Evolutionary conservation across 2,888 invertebrate species (phyloP).

Genomic region (Drosophila lacicola): DNA sequence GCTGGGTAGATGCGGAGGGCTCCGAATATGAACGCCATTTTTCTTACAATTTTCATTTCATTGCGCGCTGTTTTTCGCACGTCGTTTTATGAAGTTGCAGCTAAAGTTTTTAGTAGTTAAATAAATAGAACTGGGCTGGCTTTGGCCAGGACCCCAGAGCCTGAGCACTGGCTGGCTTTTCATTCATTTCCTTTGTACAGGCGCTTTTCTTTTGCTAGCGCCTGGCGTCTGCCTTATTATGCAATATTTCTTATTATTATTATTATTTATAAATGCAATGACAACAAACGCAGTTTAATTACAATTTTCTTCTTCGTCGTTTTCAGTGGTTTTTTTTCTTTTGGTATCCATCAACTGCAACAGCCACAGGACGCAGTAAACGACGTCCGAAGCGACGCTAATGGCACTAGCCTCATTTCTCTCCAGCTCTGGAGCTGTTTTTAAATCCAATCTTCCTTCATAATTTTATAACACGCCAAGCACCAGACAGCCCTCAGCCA

Average conservation of each 20-base stretch:
- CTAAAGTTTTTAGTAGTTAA: constrained; percentile 71
- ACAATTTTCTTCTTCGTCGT: constrained; percentile 56
- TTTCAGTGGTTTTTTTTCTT: neutral
- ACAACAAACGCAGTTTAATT: constrained; percentile 81
- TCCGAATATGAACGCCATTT: constrained; percentile 40
- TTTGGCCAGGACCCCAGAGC: constrained; percentile 8
- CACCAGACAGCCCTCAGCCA: constrained; percentile 3
- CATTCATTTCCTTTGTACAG: constrained; percentile 62
- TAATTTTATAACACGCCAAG: constrained; percentile 70
- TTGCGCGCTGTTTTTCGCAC: constrained; percentile 57
- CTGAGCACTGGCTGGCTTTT: constrained; percentile 34
- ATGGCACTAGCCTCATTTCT: constrained; percentile 54
- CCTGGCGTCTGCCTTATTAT: constrained; percentile 54
- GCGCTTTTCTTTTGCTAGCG: constrained; percentile 15
- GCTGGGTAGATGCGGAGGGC: neutral
- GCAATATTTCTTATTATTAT: constrained; percentile 67
- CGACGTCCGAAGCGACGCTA: constrained; percentile 58
- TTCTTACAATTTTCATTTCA: constrained; percentile 52
- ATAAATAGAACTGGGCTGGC: constrained; percentile 52
- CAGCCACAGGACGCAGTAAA: constrained; percentile 50
- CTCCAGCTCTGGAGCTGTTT: constrained; percentile 44
- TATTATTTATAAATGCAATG: constrained; percentile 74
- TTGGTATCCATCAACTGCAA: constrained; percentile 71
- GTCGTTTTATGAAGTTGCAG: constrained; percentile 70
- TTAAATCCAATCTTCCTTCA: constrained; percentile 74